phyloP scores from a whole-genome alignment of 2,113 vertebrate genomes.

The Phrynocephalus versicolor region DNA sequence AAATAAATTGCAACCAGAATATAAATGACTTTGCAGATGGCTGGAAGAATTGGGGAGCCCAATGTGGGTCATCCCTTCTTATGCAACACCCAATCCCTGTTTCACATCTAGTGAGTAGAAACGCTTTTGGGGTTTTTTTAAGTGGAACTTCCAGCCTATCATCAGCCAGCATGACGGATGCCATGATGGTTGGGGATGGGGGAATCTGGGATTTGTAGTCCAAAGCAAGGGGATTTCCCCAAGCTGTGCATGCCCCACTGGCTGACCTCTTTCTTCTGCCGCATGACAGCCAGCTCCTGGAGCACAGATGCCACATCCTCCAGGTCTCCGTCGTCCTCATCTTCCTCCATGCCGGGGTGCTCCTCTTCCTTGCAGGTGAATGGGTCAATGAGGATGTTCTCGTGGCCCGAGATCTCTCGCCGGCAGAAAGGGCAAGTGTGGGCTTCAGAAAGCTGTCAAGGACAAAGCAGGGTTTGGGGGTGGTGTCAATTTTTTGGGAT shows the following conservation, averaged over 20 bases:
- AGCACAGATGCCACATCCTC: constrained; percentile 77
- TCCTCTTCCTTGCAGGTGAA: constrained; percentile 19
- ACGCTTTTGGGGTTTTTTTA: too few species aligned
- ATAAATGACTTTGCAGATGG: too few species aligned
- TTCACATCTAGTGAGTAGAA: too few species aligned
- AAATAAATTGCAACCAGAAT: too few species aligned
- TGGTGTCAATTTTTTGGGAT: background rate
- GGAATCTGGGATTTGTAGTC: too few species aligned
- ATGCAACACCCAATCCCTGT: too few species aligned
- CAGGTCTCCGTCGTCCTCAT: constrained; percentile 64
- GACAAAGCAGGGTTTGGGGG: background rate
- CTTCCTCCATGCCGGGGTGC: background rate
- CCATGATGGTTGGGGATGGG: too few species aligned
- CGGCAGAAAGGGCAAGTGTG: constrained; percentile 89
- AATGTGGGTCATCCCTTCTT: too few species aligned
- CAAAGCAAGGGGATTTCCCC: too few species aligned
- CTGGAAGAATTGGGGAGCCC: too few species aligned
- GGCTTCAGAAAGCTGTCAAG: constrained; percentile 74
- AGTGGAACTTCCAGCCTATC: too few species aligned
- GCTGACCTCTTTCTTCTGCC: constrained; percentile 40
- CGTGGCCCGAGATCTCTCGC: constrained; percentile 79
- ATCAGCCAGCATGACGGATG: too few species aligned
- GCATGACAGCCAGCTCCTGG: constrained; percentile 71
- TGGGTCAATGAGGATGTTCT: constrained; percentile 72
- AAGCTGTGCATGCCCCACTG: background rate